A percentile compares a stretch with the other conserved stretches of the same genome.
Conservation (phyloP, 2,888 invertebrate species). For the Nomada goodeniana region DNA sequence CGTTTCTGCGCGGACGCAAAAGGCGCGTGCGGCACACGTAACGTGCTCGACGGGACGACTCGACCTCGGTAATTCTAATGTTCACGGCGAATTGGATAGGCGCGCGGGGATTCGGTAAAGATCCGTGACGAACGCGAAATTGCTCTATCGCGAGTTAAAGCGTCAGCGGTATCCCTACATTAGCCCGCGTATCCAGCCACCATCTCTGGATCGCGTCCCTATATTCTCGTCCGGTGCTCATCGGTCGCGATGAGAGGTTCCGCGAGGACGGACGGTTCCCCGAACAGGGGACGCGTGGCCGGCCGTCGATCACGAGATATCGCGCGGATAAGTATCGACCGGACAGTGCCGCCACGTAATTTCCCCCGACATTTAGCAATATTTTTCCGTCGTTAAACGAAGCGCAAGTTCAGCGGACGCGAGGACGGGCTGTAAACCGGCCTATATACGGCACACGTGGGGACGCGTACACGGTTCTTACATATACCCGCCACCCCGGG, state of each 20-base stretch:
- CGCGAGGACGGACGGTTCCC: conserved; percentile 32
- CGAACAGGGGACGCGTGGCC: conserved; percentile 64
- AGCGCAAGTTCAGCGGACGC: conserved; percentile 44
- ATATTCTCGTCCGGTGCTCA: conserved; percentile 41
- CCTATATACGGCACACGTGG: conserved; percentile 65
- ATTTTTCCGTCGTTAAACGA: conserved; percentile 61
- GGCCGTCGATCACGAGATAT: conserved; percentile 65
- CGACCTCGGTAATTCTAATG: conserved; percentile 50
- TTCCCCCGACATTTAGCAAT: conserved; percentile 71
- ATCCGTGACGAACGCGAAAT: conserved; percentile 62
- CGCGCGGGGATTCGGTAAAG: conserved; percentile 42
- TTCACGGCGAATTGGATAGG: conserved; percentile 49
- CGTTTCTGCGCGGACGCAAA: not conserved
- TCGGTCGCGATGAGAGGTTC: conserved; percentile 55
- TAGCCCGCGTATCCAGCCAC: conserved; percentile 51
- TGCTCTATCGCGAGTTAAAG: conserved; percentile 60
- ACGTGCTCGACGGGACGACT: not conserved
- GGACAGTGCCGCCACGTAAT: conserved; percentile 69
- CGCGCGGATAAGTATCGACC: conserved; percentile 66
- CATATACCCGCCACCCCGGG: conserved; percentile 63
- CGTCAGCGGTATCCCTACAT: conserved; percentile 58
- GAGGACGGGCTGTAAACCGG: conserved; percentile 62
- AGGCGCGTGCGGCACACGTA: conserved; percentile 1
- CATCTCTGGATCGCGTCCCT: conserved; percentile 47
- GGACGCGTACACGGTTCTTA: conserved; percentile 66